Conservation (phyloP, 1,140 invertebrate genomes). For the Rhizoglyphus robini region DNA sequence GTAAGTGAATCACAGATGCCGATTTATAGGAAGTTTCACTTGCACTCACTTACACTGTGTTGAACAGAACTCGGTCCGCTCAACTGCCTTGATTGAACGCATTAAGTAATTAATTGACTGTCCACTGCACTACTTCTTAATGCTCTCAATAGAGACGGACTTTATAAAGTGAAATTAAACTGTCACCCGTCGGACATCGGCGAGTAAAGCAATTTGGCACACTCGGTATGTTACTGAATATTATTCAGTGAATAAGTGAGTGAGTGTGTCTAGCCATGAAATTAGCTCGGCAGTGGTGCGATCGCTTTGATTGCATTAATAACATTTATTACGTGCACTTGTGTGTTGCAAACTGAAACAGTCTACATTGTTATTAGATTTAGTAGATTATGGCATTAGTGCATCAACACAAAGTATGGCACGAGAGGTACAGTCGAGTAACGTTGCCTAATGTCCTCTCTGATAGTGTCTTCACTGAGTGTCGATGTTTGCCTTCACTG, state of each 20-base stretch:
- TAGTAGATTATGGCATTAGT: not conserved
- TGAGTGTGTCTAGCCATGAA: not conserved
- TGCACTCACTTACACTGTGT: too few relatives aligned
- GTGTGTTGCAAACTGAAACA: not conserved
- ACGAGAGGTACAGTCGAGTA: not conserved
- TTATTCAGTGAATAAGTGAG: too few relatives aligned
- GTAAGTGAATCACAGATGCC: too few relatives aligned
- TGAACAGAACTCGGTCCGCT: too few relatives aligned
- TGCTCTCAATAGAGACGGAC: not conserved
- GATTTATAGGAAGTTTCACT: too few relatives aligned
- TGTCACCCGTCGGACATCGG: not conserved
- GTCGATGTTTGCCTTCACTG: not conserved
- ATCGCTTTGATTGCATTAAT: too few relatives aligned
- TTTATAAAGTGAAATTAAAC: constrained; percentile 13
- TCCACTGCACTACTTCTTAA: not conserved
- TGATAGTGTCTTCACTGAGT: too few relatives aligned
- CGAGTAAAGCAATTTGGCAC: constrained; percentile 3
- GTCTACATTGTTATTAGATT: constrained; percentile 10
- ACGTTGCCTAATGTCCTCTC: not conserved
- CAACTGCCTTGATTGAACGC: too few relatives aligned
- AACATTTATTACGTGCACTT: not conserved
- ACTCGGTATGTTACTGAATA: not conserved
- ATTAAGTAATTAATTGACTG: not conserved
- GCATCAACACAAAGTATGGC: not conserved
- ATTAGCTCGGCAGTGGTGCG: too few relatives aligned